Evolutionary conservation across 2,113 vertebrate genomes (phyloP).

Genomic region (Leptocoma aspasia): DNA sequence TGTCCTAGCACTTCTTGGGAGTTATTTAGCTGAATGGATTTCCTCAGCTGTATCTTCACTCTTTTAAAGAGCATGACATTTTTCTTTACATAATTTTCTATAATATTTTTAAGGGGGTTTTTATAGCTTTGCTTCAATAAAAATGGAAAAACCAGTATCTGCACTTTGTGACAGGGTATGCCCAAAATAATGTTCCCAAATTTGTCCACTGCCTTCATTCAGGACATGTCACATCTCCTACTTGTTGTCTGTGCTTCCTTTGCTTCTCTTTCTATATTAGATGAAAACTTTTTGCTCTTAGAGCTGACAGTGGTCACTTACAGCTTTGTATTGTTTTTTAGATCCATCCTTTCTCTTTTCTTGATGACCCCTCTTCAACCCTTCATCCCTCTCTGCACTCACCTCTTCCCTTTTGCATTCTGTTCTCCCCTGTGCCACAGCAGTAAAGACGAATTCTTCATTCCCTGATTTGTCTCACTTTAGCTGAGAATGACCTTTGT

Average conservation of each 20-base stretch:
- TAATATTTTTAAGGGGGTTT: not conserved
- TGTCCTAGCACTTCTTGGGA: not conserved
- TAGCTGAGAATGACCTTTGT: not conserved
- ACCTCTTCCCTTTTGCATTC: not conserved
- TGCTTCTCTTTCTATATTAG: not conserved
- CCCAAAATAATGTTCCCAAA: not conserved
- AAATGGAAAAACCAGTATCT: not conserved
- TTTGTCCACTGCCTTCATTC: not conserved
- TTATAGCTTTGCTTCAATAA: not conserved
- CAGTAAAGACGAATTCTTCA: rapidly evolving
- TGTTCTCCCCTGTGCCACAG: not conserved
- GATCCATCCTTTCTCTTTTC: not conserved
- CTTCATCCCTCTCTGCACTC: not conserved
- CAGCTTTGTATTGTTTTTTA: not conserved
- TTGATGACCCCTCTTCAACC: not conserved
- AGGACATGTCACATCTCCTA: not conserved
- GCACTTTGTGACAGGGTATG: not conserved
- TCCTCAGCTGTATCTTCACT: not conserved
- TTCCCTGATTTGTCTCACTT: not conserved
- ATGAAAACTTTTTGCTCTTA: not conserved
- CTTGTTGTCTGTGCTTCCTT: not conserved
- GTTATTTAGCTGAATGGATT: not conserved
- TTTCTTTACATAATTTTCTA: not conserved
- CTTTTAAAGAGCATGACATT: not conserved
- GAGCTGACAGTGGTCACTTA: not conserved